Conservation (phyloP, 2,113 vertebrate genomes). For the Salvelinus sp. region DNA sequence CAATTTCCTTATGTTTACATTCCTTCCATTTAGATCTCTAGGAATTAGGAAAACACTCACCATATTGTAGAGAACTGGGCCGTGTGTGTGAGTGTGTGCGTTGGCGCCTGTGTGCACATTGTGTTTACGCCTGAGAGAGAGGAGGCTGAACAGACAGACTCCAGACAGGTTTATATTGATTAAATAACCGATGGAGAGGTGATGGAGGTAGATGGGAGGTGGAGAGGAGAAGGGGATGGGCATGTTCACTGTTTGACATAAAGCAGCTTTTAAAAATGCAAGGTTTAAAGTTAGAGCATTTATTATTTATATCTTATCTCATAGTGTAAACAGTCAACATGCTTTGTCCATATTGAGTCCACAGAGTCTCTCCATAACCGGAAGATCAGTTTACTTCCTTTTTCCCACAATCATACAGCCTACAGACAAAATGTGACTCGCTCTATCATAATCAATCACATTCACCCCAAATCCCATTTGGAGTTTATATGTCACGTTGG, state of each 20-base stretch:
- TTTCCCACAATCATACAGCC: too few relatives aligned
- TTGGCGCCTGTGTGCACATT: neutral
- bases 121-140: neutral
- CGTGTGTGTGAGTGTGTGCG: constrained; percentile 16
- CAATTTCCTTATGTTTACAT: neutral
- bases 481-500: too few relatives aligned
- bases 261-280: neutral
- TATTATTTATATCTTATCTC: too few relatives aligned
- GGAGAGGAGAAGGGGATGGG: constrained; percentile 34
- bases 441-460: too few relatives aligned
- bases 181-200: constrained; percentile 8
- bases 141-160: neutral
- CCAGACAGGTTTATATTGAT: neutral
- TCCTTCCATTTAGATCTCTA: neutral
- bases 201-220: neutral
- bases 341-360: too few relatives aligned
- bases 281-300: too few relatives aligned
- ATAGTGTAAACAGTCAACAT: too few relatives aligned
- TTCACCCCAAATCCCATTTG: too few relatives aligned
- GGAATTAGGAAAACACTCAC: neutral
- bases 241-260: constrained; percentile 15
- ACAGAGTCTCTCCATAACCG: too few relatives aligned
- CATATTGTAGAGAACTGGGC: neutral
- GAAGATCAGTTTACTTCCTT: too few relatives aligned
- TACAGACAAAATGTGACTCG: too few relatives aligned